A percentile compares a stretch with the other conserved stretches of the same genome.
phyloP scores from a whole-genome alignment of 2,888 invertebrate species.

The Melanargia galathea region DNA sequence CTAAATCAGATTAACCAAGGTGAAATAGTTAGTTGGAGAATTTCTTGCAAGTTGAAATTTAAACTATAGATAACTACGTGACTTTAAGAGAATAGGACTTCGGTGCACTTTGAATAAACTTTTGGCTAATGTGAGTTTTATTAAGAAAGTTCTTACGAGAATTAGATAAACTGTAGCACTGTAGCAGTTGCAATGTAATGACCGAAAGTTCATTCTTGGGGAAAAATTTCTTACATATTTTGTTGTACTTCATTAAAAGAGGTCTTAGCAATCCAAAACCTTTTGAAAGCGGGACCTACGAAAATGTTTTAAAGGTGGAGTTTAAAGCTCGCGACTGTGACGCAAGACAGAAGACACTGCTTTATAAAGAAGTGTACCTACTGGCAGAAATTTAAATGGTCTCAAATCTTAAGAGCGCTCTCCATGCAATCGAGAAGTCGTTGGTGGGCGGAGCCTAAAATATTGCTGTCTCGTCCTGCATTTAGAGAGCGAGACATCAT shows the following conservation, averaged over 20 bases:
- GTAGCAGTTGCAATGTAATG: conserved; percentile 9
- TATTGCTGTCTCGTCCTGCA: no score
- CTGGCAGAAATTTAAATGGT: no score
- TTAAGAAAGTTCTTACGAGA: conserved; percentile 26
- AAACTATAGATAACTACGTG: conserved; percentile 27
- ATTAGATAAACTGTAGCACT: conserved; percentile 26
- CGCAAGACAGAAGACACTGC: no score
- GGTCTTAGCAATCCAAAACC: no score
- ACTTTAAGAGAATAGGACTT: conserved; percentile 25
- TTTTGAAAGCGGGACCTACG: no score
- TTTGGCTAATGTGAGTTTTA: conserved; percentile 30
- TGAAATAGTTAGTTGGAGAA: conserved; percentile 18
- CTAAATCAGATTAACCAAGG: conserved; percentile 7
- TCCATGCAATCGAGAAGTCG: no score
- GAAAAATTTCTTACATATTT: conserved; percentile 19
- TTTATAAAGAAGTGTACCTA: no score
- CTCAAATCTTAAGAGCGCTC: no score
- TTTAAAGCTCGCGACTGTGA: no score
- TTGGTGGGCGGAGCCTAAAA: no score
- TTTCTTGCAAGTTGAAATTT: conserved; percentile 21
- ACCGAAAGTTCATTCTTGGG: conserved; percentile 18
- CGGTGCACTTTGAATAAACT: conserved; percentile 30
- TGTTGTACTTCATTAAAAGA: conserved; percentile 6
- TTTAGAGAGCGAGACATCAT: no score
- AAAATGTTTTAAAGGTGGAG: neutral